A percentile compares a stretch with the other conserved stretches of the same genome.
Conservation (phyloP, 2,113 vertebrate species). For the Raja brachyura region DNA sequence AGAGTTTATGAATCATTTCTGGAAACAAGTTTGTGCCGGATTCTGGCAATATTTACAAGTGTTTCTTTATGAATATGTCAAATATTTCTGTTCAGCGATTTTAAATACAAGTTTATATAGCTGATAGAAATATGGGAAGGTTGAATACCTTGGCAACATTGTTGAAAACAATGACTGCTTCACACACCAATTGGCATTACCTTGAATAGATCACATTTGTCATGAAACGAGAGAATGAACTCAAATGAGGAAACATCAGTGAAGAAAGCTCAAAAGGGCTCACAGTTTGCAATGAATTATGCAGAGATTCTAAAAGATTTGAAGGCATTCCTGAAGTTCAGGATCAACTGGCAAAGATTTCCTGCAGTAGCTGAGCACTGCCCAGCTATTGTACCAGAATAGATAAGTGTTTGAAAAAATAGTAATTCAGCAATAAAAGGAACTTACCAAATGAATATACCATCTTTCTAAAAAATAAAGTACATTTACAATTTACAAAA, state of each 20-base stretch:
- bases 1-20: not conserved
- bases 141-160: not conserved
- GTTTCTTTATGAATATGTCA: not conserved
- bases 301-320: not conserved
- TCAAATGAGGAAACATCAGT: not conserved
- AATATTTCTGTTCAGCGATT: not conserved
- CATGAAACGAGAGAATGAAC: not conserved
- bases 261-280: not conserved
- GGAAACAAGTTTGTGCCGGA: not conserved
- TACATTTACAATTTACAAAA: constrained; percentile 9
- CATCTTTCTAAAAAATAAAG: constrained; percentile 13
- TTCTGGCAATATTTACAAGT: not conserved
- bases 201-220: not conserved
- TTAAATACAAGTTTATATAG: not conserved
- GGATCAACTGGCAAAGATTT: not conserved
- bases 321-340: not conserved
- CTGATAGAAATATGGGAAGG: not conserved
- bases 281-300: not conserved
- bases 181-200: not conserved
- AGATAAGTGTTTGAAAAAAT: not conserved
- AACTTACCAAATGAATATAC: not conserved
- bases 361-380: not conserved
- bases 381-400: not conserved
- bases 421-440: constrained; percentile 21
- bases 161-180: not conserved